Base-by-base conservation (phyloP, 1,140 invertebrate species). In the Stratiolaelaps scimitus region DNA sequence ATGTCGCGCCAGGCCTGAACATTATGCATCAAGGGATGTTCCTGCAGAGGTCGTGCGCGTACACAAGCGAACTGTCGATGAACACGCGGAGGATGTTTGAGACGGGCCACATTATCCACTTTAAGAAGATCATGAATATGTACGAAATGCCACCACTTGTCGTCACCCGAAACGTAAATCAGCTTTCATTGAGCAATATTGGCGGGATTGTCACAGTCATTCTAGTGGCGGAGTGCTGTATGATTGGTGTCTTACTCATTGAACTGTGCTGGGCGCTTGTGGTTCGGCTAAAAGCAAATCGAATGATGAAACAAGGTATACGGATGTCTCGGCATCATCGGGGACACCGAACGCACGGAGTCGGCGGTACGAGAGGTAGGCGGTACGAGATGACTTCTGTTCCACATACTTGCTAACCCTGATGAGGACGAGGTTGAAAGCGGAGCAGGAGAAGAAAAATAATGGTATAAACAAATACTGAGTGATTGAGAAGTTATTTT, bases 1-100 rank as follows among this genome's bases (percentile, higher is more conserved):
- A 48, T 15, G 15, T 48, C 15, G 20, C 47, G 20, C 47, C 7
- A 6, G 15, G 28, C 15, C 47, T 48, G 4, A 48, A 48, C 15
- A 48, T 48, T 28, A 48, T 48, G 47, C 47, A 48, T 48, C 47
- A 48, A 28, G 47, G 47, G 4, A 48, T 48, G 7, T 19, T 4
- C 4, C 15, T 48, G 47, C 47, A 48, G 47, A 48, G 47, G 47
- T 19, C 19, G 20, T 48, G 47, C 47, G 47, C 47, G 4, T 48
- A 23, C 47, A 23, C 47, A 28, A 48, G 20, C 20, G 7, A 23
- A 4, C 15, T 48, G 5, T 28, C 20, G 15, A 48, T 23, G 7
- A 4, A 23, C 15, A 15, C 47, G 5, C 4, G 47, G 28, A 4
- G 7, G 4, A 19, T 48, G 15, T 48, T 48, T 15, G 47, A 48